Evolutionary conservation across 2,797 vertebrate genomes (phyloP).

Genomic region (Enteromius argenteus): DNA sequence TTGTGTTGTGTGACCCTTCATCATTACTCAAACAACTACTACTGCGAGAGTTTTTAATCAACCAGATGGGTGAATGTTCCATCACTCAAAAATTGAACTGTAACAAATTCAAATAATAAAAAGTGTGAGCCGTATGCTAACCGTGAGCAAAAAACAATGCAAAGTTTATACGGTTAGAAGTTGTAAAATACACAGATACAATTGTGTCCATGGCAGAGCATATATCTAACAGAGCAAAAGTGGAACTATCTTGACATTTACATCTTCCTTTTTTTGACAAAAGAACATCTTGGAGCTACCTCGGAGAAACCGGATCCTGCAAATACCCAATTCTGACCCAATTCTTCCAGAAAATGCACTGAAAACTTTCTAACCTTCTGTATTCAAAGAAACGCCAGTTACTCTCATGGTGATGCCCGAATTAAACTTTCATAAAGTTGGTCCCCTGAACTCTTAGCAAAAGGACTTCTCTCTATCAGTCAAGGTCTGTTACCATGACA

Average conservation of each 20-base stretch:
- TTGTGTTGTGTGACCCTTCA: constrained; percentile 28
- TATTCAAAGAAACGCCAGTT: constrained; percentile 41
- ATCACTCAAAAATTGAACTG: not conserved
- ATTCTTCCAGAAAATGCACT: constrained; percentile 37
- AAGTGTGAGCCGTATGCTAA: not conserved
- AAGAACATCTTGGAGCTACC: not conserved
- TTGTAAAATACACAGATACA: not conserved
- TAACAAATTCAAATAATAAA: not conserved
- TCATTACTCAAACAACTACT: constrained; percentile 35
- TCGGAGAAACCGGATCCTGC: not conserved
- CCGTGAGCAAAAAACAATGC: not conserved
- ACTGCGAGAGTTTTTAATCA: constrained; percentile 6
- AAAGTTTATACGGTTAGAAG: not conserved
- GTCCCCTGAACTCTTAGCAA: constrained; percentile 16
- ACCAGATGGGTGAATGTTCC: not conserved
- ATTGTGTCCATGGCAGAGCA: constrained; percentile 12
- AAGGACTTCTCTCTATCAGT: constrained; percentile 40
- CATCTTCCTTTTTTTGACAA: constrained; percentile 10
- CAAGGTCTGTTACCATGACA: constrained; percentile 22
- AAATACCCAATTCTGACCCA: constrained; percentile 35
- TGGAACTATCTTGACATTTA: constrained; percentile 28
- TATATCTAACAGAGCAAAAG: constrained; percentile 27
- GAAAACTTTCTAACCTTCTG: constrained; percentile 16
- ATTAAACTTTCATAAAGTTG: constrained; percentile 54
- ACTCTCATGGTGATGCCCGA: constrained; percentile 41